Conservation (phyloP, 1,140 invertebrate genomes). For the Pseudomyrmex cubaensis region DNA sequence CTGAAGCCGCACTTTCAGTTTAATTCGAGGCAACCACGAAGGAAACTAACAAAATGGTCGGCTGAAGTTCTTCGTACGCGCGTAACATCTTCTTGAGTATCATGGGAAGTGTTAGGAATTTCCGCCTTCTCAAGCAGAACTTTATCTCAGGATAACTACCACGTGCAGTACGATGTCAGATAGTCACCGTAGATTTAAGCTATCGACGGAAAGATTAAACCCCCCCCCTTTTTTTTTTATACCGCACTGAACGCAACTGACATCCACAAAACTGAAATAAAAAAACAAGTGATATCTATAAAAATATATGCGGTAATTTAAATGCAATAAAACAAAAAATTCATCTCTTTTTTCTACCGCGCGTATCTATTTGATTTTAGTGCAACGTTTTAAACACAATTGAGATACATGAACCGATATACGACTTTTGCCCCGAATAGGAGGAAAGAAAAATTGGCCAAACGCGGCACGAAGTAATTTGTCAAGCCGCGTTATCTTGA, state of each 20-base stretch:
- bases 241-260: constrained; percentile 14
- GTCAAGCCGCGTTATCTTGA: constrained; percentile 60
- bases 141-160: constrained; percentile 29
- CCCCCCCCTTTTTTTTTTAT: background rate
- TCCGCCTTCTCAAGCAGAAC: constrained; percentile 32
- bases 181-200: constrained; percentile 19
- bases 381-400: background rate
- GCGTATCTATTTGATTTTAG: background rate
- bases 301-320: background rate
- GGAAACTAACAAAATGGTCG: constrained; percentile 54
- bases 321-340: constrained; percentile 12
- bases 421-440: too few species aligned
- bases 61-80: constrained; percentile 38
- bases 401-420: background rate
- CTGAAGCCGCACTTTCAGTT: constrained; percentile 52
- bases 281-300: background rate
- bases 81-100: constrained; percentile 48
- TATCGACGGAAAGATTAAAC: constrained; percentile 23
- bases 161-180: constrained; percentile 25
- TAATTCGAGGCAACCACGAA: constrained; percentile 51
- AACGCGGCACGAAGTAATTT: constrained; percentile 21
- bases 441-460: constrained; percentile 14
- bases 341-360: background rate
- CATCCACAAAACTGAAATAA: background rate
- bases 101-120: constrained; percentile 52